Conservation (phyloP, 2,797 vertebrate species). For the Lutjanus campechanus region DNA sequence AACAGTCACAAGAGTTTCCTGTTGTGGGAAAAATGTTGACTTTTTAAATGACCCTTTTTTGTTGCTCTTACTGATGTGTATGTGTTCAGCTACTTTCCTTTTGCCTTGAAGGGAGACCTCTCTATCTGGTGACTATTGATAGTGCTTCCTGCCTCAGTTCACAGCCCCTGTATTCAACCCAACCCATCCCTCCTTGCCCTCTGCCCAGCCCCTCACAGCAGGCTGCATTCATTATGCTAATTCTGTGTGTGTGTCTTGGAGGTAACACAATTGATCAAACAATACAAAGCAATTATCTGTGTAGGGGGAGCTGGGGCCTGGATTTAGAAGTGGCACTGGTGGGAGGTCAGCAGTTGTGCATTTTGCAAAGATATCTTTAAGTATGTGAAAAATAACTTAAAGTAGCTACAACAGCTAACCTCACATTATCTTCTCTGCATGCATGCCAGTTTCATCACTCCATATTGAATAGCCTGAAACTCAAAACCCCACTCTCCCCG, state of each 20-base stretch:
- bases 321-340: conserved; percentile 7
- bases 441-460: conserved; percentile 25
- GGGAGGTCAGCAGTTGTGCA: conserved; percentile 36
- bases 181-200: conserved; percentile 41
- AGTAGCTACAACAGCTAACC: neutral
- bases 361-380: neutral
- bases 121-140: conserved; percentile 70
- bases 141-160: conserved; percentile 75
- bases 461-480: conserved; percentile 28
- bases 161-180: conserved; percentile 64
- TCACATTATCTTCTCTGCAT: conserved; percentile 35
- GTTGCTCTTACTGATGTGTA: conserved; percentile 37
- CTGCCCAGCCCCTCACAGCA: conserved; percentile 73
- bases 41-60: conserved; percentile 43
- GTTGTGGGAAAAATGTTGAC: conserved; percentile 14
- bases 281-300: conserved; percentile 74
- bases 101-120: conserved; percentile 54
- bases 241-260: conserved; percentile 79
- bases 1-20: conserved; percentile 33
- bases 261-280: conserved; percentile 82
- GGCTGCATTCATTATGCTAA: conserved; percentile 85
- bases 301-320: conserved; percentile 34
- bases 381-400: neutral
- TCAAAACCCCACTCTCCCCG: conserved; percentile 17
- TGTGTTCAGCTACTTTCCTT: conserved; percentile 32